Evolutionary conservation across 2,113 vertebrate species (phyloP), one percentile per base, ranked within the genome.

Genomic region (Heterochromis multidens): DNA sequence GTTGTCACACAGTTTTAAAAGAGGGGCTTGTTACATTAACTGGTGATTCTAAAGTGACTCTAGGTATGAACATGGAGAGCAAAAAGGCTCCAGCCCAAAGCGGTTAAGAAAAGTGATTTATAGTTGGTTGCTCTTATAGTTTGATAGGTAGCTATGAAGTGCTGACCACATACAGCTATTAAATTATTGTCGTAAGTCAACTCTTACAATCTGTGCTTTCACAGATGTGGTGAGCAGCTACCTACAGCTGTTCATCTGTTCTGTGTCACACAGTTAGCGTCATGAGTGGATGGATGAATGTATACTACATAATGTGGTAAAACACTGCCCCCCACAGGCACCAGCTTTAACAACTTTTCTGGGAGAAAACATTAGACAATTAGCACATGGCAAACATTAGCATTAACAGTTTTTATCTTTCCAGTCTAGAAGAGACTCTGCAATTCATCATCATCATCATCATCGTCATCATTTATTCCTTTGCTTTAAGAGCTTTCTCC

Each of bases 281-380:
- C 62, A 3, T 67, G 33, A 63, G 33, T n/a, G 6, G 33, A 37
- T 37, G 33, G 61, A 63, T 37, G 21, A 0, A 63, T 13, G 33
- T 0, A 35, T 0, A n/a, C n/a, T n/a, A n/a, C n/a, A n/a, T 7
- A 35, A 35, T 35, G 33, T 6, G 8, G 33, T 6, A 33, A 33
- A 33, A 33, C 35, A 7, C 37, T 37, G 37, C 9, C 37, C 8
- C 9, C 37, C 9, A 9, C 37, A 37, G 37, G 37, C 37, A 37
- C 2, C 35, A 7, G 8, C 7, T 9, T 37, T 2, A 8, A 37
- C 35, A 37, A 37, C 35, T 2, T 37, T 3, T 37, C 37, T 37
- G 37, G 37, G 37, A 37, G 37, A 37, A 37, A 9, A 9, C 37
- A 2, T 37, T 8, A 8, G 8, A 37, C 8, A 8, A 8, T 10